Conservation (phyloP, 2,797 vertebrate species). For the Melopsittacus undulatus region DNA sequence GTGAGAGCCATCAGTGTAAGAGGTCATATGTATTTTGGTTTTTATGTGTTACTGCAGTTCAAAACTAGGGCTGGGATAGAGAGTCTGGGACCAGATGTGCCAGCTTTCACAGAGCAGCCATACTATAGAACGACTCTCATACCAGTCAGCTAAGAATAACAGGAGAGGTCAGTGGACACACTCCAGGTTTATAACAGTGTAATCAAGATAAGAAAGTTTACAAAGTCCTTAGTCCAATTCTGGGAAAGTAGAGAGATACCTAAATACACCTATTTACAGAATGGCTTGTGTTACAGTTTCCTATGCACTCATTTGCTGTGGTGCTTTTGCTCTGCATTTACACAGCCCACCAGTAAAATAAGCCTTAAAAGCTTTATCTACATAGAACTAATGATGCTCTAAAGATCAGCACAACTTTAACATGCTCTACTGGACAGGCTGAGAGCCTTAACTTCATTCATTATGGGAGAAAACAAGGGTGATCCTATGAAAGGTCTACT, state of each 20-base stretch:
- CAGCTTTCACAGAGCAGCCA: neutral
- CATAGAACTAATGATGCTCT: neutral
- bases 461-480: slow-evolving; percentile 10
- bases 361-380: slow-evolving; percentile 33
- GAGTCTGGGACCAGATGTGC: neutral
- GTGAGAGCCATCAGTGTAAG: neutral
- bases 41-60: neutral
- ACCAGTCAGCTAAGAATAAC: neutral
- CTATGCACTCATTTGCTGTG: neutral
- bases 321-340: neutral
- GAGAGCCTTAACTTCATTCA: slow-evolving; percentile 33
- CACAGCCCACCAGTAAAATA: slow-evolving; percentile 24
- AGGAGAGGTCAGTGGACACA: neutral
- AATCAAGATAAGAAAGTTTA: neutral
- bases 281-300: neutral
- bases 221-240: neutral
- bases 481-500: neutral
- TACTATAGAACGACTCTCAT: neutral
- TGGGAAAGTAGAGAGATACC: neutral
- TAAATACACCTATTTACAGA: neutral
- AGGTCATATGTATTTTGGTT: neutral
- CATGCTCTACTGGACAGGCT: slow-evolving; percentile 11
- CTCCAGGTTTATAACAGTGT: neutral
- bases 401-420: slow-evolving; percentile 28
- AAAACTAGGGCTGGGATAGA: neutral